A percentile compares a stretch with the other conserved stretches of the same genome.
phyloP scores from a whole-genome alignment of 1,140 invertebrate species.

The Plectrocnemia conspersa region DNA sequence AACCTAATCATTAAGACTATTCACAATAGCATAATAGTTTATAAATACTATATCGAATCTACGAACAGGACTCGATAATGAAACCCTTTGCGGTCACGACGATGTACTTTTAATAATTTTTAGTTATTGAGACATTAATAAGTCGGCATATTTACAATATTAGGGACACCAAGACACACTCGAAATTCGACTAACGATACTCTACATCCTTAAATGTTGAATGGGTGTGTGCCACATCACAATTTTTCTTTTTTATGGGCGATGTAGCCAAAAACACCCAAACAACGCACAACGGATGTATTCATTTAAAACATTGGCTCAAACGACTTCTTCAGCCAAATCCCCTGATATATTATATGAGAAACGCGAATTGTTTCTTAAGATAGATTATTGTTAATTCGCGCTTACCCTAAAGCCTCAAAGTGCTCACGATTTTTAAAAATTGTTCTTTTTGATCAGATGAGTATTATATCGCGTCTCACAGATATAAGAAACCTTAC shows the following conservation, averaged over 20 bases:
- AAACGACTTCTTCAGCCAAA: not conserved
- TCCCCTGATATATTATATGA: not conserved
- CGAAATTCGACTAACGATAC: too few relatives aligned
- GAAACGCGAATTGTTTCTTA: not conserved
- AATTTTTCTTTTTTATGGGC: too few relatives aligned
- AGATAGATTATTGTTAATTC: too few relatives aligned
- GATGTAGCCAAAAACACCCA: slow-evolving; percentile 35
- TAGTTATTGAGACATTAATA: too few relatives aligned
- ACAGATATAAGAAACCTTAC: too few relatives aligned
- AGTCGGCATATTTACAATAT: too few relatives aligned
- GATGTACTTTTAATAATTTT: too few relatives aligned
- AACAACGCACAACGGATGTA: slow-evolving; percentile 29
- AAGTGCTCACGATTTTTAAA: too few relatives aligned
- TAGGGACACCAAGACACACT: too few relatives aligned
- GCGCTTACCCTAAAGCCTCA: slow-evolving; percentile 19
- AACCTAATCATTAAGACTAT: slow-evolving; percentile 25
- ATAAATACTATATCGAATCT: slow-evolving; percentile 33
- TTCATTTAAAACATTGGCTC: not conserved
- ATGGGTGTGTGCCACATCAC: slow-evolving; percentile 36
- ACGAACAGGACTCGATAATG: not conserved
- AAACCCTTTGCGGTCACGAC: too few relatives aligned
- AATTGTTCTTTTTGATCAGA: too few relatives aligned
- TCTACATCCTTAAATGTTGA: slow-evolving; percentile 22
- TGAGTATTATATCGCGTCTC: too few relatives aligned
- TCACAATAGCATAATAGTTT: slow-evolving; percentile 33